phyloP scores from a whole-genome alignment of 1,140 invertebrate species.

The Sycophila sp. region DNA sequence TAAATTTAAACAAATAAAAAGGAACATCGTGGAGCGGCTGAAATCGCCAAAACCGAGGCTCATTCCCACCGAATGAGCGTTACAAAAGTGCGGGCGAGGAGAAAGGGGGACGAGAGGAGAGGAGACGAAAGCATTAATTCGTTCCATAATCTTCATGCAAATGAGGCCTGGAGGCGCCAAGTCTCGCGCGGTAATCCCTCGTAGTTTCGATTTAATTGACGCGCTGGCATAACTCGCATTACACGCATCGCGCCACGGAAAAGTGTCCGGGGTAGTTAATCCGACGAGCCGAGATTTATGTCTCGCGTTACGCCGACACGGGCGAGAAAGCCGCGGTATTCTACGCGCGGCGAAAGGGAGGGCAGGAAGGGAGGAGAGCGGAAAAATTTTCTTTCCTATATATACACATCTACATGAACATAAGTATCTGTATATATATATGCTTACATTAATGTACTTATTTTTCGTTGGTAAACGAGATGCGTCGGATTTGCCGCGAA shows the following conservation, averaged over 20 bases:
- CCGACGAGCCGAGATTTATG: neutral
- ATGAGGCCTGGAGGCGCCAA: constrained; percentile 15
- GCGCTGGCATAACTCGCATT: neutral
- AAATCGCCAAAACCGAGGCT: no score
- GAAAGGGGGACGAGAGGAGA: neutral
- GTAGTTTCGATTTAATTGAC: constrained; percentile 23
- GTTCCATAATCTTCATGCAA: constrained; percentile 32
- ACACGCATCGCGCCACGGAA: neutral
- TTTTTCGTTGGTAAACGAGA: no score
- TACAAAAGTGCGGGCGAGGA: neutral
- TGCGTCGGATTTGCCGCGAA: no score
- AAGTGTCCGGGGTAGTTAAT: neutral
- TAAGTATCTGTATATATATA: no score
- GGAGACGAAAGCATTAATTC: constrained; percentile 31
- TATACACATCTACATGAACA: no score
- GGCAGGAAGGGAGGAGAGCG: neutral
- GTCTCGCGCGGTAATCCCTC: neutral
- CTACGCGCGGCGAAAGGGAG: neutral
- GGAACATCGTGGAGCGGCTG: no score
- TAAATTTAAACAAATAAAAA: no score
- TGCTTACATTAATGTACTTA: no score
- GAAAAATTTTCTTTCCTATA: neutral
- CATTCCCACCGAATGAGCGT: no score
- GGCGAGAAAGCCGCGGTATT: neutral
- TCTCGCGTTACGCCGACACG: neutral